phyloP scores from a whole-genome alignment of 2,797 vertebrate species.

The Anisognathus igniventris region DNA sequence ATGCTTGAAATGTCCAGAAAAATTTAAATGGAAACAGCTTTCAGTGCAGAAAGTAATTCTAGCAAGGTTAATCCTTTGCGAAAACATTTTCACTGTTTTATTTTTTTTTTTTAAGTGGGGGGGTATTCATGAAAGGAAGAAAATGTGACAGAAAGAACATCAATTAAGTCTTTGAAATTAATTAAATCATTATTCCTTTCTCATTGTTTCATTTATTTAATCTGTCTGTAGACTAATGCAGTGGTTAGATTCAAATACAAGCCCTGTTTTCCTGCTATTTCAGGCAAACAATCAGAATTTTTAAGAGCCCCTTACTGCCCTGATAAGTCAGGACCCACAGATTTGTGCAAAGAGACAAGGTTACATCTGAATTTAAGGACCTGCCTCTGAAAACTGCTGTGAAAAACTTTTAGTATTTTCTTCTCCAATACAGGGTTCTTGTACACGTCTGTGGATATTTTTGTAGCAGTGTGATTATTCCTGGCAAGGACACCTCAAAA shows the following conservation, averaged over 20 bases:
- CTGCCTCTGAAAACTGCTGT: background rate
- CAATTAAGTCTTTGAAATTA: background rate
- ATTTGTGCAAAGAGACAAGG: background rate
- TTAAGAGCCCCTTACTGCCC: background rate
- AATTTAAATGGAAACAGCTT: background rate
- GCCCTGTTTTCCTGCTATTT: background rate
- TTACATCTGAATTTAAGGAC: background rate
- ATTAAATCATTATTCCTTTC: background rate
- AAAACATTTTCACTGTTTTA: background rate
- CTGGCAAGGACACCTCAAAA: background rate
- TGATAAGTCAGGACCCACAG: background rate
- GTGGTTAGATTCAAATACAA: background rate
- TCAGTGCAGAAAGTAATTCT: background rate
- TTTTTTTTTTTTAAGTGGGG: rapidly evolving
- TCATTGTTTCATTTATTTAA: background rate
- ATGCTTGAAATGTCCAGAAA: background rate
- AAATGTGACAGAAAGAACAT: background rate
- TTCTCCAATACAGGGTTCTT: background rate
- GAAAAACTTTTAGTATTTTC: background rate
- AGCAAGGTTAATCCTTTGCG: background rate
- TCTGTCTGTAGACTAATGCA: background rate
- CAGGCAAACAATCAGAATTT: background rate
- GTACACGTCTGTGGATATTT: background rate
- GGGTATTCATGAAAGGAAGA: background rate
- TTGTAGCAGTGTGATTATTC: background rate